These are phyloP conservation scores for Psilopsiagon aymara DNA, from an alignment of 2,113 vertebrate genomes.

Conservation along the genomic window DNA sequence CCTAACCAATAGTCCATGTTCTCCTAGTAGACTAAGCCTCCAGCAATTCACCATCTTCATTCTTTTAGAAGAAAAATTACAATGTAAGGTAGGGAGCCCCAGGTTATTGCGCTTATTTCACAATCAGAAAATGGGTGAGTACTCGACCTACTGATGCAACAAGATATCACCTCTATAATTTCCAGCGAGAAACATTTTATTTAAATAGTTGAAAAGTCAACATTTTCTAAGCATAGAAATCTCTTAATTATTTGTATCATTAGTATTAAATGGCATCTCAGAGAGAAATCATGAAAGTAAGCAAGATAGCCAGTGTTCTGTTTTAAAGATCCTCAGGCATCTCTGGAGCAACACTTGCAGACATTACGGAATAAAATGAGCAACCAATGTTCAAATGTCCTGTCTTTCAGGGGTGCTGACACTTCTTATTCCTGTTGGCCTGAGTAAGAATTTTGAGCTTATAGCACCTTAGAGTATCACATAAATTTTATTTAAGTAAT, in stretches of 20 bases:
- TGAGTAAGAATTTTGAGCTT: conserved; percentile 41
- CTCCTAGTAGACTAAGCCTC: neutral
- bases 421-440: conserved; percentile 15
- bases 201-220: neutral
- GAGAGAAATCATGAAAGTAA: neutral
- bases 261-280: neutral
- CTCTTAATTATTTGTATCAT: neutral
- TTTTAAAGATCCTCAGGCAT: neutral
- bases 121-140: neutral
- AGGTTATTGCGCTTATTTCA: neutral
- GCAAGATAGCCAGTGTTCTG: neutral
- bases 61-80: neutral
- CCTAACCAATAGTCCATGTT: neutral
- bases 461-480: conserved; percentile 49
- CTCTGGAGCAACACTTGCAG: neutral
- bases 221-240: neutral
- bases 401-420: neutral
- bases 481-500: neutral
- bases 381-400: neutral
- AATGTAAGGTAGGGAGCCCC: neutral
- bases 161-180: neutral
- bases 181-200: neutral
- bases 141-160: neutral
- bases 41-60: neutral
- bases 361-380: neutral